These are phyloP conservation scores for Sebastes paucispinis DNA, from an alignment of 2,797 vertebrate species.

Conservation along the genomic window DNA sequence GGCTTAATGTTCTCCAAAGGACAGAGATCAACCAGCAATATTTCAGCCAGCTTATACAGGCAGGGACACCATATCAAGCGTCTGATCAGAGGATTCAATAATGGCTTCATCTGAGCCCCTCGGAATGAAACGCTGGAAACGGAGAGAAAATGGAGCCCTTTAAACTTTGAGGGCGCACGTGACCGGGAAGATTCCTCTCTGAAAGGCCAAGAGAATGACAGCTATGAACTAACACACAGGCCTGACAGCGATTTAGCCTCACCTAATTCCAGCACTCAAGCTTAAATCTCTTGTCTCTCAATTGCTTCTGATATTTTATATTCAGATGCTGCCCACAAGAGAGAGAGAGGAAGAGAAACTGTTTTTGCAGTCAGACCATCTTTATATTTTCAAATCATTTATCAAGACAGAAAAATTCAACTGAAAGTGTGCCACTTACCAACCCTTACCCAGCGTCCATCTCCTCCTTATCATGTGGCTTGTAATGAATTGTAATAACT, in stretches of 20 bases:
- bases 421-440: neutral
- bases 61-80: conserved; percentile 48
- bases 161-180: conserved; percentile 47
- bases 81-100: conserved; percentile 65
- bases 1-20: conserved; percentile 57
- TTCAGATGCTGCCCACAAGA: conserved; percentile 35
- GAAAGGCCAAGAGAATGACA: conserved; percentile 47
- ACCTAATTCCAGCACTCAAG: conserved; percentile 18
- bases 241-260: conserved; percentile 38
- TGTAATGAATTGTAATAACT: too few relatives aligned
- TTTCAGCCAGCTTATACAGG: conserved; percentile 55
- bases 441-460: neutral
- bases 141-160: conserved; percentile 54
- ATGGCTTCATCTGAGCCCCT: conserved; percentile 52
- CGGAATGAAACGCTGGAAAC: conserved; percentile 42
- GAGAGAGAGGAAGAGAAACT: neutral
- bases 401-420: neutral
- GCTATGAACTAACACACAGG: conserved; percentile 30
- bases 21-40: conserved; percentile 59
- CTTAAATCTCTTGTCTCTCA: conserved; percentile 45
- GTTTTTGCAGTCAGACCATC: neutral
- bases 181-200: conserved; percentile 45
- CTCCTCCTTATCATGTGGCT: neutral
- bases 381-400: neutral
- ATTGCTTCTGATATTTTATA: conserved; percentile 63